phyloP scores from a whole-genome alignment of 1,140 invertebrate genomes.

The Cryptotermes secundus region DNA sequence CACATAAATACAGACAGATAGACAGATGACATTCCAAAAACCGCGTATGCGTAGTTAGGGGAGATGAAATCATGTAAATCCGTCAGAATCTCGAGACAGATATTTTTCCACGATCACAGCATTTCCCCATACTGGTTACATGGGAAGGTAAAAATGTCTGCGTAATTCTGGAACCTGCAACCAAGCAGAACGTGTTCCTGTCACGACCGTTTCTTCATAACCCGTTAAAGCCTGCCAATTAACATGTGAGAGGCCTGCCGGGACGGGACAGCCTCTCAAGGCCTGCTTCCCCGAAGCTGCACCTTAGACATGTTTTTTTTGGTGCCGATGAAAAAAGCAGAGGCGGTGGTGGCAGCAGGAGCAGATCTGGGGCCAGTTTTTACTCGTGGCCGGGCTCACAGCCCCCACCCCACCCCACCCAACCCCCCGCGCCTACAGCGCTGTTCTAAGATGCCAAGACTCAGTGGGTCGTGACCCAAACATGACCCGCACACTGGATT shows the following conservation, averaged over 20 bases:
- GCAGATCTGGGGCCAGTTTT: conserved; percentile 13
- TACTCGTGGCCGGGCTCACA: conserved; percentile 2
- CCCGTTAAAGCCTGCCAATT: background rate
- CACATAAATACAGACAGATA: too few relatives aligned
- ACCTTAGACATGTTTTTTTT: background rate
- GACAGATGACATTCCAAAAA: too few relatives aligned
- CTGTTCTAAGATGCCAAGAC: background rate
- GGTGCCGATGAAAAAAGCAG: background rate
- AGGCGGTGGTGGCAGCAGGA: background rate
- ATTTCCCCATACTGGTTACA: too few relatives aligned
- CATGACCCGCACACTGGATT: background rate
- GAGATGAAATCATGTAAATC: too few relatives aligned
- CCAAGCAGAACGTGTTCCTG: too few relatives aligned
- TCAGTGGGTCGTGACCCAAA: background rate
- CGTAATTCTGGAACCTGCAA: too few relatives aligned
- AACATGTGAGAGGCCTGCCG: background rate
- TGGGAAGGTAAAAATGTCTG: too few relatives aligned
- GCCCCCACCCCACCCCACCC: conserved; percentile 27
- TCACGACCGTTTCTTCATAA: background rate
- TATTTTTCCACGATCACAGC: too few relatives aligned
- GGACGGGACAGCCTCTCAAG: background rate
- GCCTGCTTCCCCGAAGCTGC: conserved; percentile 10
- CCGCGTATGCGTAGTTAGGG: too few relatives aligned
- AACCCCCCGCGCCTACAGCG: background rate
- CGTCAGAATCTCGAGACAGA: too few relatives aligned